Base-by-base conservation (phyloP, 2,797 vertebrate genomes). In the Gephyroberyx darwinii region DNA sequence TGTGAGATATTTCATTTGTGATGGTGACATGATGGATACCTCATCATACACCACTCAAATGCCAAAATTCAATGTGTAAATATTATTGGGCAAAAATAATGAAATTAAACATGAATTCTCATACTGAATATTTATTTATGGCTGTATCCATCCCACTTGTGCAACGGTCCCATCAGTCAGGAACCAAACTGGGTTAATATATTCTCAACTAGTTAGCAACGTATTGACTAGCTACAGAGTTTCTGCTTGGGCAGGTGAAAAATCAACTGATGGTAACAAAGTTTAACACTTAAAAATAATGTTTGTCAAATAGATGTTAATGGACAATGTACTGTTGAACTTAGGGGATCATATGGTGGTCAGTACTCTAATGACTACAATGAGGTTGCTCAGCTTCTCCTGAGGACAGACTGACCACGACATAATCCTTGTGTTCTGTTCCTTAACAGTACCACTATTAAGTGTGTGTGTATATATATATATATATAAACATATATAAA, bases 171-270 rank as follows among this genome's bases (percentile, higher is more conserved):
- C 26, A 26, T 26, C 26, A 73, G 33, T 61, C 22, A 53, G 16
- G 64, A 80, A 56, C 26, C 60, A 69, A 41, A 60, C 54, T 30
- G 10, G 43, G 68, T 68, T 12, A 12, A 57, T 48, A 50, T 48
- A 69, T 59, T 41, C 53, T 66, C 43, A 59, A 39, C 50, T 65
- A 65, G 53, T 26, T 26, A 1, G 26, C 63, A 50, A 54, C 41
- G 51, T 56, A 56, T 39, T 47, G 14, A 47, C 45, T 2, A 54
- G 52, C 52, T 54, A 54, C 52, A 54, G 19, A 26, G 3, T 26
- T 26, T 26, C 22, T 16, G 22, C 52, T 13, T 17, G 9, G 14
- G 14, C 10, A 1, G 13, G 41, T 43, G 14, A 3, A 43, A 43
- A 43, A 43, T 9, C 41, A 43, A 43, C 14, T 16, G 16, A 17